These are phyloP conservation scores for Eristalis arbustorum DNA, from an alignment of 2,888 invertebrate genomes.

Conservation along the genomic window DNA sequence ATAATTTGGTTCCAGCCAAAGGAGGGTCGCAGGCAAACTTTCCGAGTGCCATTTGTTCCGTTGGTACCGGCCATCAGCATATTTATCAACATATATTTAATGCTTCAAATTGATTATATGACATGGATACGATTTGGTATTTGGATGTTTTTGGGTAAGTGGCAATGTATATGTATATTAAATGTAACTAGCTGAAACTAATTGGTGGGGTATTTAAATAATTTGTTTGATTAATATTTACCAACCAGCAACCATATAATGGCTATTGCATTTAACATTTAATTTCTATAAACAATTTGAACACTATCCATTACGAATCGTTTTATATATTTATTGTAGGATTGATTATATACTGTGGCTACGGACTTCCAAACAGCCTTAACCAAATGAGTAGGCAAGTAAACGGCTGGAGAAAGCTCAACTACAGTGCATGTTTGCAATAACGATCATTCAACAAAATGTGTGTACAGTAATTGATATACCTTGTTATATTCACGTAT, in stretches of 20 bases:
- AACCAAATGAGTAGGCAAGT: background rate
- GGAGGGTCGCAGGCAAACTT: constrained; percentile 74
- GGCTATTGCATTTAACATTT: too few relatives aligned
- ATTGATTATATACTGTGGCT: background rate
- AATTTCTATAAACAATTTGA: too few relatives aligned
- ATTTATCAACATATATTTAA: constrained; percentile 91
- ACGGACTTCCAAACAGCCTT: background rate
- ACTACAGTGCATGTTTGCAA: background rate
- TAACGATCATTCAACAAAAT: background rate
- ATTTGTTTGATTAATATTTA: too few relatives aligned
- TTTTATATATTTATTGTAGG: background rate
- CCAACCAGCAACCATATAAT: too few relatives aligned
- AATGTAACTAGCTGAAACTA: too few relatives aligned
- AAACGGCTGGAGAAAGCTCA: background rate
- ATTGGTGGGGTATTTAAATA: too few relatives aligned
- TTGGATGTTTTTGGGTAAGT: constrained; percentile 82
- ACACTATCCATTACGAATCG: background rate
- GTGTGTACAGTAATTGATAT: too few relatives aligned
- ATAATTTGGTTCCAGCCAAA: constrained; percentile 77
- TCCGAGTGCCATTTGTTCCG: constrained; percentile 91
- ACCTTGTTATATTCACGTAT: too few relatives aligned
- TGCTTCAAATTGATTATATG: constrained; percentile 87
- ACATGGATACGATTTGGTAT: constrained; percentile 92
- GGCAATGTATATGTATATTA: background rate
- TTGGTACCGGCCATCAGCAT: constrained; percentile 90